phyloP scores from a whole-genome alignment of 2,113 vertebrate genomes.

The Semicossyphus pulcher region DNA sequence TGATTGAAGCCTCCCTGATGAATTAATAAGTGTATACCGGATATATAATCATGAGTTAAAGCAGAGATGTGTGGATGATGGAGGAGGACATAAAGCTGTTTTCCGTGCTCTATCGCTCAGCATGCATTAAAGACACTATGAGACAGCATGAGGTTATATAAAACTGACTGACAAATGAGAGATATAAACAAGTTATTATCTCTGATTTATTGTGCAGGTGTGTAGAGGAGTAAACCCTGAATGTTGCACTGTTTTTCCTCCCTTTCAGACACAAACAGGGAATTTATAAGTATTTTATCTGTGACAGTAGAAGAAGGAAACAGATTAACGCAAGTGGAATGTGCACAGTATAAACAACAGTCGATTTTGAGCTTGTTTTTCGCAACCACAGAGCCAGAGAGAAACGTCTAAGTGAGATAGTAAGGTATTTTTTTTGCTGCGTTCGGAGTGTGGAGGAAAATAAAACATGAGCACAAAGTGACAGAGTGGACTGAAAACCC shows the following conservation, averaged over 20 bases:
- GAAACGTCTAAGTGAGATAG: neutral
- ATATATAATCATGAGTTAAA: neutral
- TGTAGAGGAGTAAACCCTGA: neutral
- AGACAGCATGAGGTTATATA: neutral
- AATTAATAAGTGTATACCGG: neutral
- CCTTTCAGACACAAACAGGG: neutral
- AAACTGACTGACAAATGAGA: conserved; percentile 6
- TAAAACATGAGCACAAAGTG: conserved; percentile 26
- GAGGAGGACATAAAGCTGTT: neutral
- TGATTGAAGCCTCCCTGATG: conserved; percentile 9
- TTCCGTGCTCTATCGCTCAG: neutral
- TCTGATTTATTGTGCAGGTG: conserved; percentile 12
- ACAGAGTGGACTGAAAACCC: conserved; percentile 4
- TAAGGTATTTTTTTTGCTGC: neutral
- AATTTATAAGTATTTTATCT: neutral
- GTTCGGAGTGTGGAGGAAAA: conserved; percentile 17
- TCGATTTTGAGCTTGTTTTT: neutral
- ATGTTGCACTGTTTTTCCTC: neutral
- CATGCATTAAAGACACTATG: neutral
- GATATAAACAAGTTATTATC: conserved; percentile 25
- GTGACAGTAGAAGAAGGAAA: neutral
- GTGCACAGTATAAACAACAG: conserved; percentile 30
- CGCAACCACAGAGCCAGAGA: neutral
- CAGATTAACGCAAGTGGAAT: conserved; percentile 8
- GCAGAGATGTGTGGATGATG: neutral